Percentiles rank a stretch among this genome's conserved stretches.
Evolutionary conservation across 23 tunicate genomes (phyloP).

Genomic region (Ciona savignyi): DNA sequence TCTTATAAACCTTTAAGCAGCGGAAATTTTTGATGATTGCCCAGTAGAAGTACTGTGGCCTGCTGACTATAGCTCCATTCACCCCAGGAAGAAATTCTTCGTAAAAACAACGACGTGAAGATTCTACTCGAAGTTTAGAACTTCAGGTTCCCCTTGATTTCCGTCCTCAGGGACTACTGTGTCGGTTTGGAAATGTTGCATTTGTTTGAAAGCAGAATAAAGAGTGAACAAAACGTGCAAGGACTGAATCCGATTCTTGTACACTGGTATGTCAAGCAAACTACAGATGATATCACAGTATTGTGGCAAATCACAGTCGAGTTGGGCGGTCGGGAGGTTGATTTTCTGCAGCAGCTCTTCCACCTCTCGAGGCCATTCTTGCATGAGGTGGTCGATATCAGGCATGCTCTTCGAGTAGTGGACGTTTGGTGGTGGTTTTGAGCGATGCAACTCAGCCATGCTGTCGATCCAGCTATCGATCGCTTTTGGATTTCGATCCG

Average conservation of each 20-base stretch:
- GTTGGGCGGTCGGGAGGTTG: constrained; percentile 53
- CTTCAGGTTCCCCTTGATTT: too few relatives aligned
- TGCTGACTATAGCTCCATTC: too few relatives aligned
- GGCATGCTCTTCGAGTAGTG: too few relatives aligned
- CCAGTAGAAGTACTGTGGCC: too few relatives aligned
- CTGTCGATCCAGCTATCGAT: constrained; percentile 84
- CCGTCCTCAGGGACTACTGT: constrained; percentile 3
- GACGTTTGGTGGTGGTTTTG: too few relatives aligned
- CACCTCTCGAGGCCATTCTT: constrained; percentile 93
- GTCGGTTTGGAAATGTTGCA: constrained; percentile 72
- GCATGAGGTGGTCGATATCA: too few relatives aligned
- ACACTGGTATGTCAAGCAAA: constrained; percentile 75
- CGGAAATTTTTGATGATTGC: too few relatives aligned
- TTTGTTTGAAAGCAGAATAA: constrained; percentile 71
- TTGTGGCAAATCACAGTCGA: constrained; percentile 50
- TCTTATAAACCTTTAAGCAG: too few relatives aligned
- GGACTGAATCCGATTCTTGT: too few relatives aligned
- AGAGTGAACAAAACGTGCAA: constrained; percentile 72
- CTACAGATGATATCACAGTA: constrained; percentile 69
- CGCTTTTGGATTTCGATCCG: constrained; percentile 67
- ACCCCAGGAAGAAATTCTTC: too few relatives aligned
- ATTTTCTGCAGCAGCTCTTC: constrained; percentile 40
- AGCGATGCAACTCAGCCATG: constrained; percentile 76
- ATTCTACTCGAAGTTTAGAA: constrained; percentile 48
- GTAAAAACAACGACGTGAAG: too few relatives aligned